Evolutionary conservation across 2,113 vertebrate genomes (phyloP).

Genomic region (Cettia cetti): DNA sequence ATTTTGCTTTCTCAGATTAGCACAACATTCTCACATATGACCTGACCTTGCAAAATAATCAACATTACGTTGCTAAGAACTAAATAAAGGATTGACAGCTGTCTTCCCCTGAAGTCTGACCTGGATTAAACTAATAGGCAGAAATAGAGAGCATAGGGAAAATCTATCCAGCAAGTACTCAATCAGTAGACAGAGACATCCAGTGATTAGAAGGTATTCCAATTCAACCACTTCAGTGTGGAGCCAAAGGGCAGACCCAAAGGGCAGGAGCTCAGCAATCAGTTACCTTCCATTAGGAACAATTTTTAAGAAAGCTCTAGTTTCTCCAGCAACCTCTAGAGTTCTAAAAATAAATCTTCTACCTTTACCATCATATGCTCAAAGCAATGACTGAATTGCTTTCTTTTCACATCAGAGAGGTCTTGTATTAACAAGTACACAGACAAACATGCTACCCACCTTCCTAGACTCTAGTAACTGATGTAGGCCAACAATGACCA

Average conservation of each 20-base stretch:
- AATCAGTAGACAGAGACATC: not conserved
- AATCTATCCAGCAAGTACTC: not conserved
- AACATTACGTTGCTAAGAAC: not conserved
- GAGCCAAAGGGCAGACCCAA: not conserved
- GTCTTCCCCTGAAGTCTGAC: not conserved
- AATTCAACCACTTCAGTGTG: not conserved
- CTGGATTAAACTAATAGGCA: not conserved
- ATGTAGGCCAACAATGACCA: constrained; percentile 91
- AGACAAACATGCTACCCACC: constrained; percentile 65
- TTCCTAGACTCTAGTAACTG: constrained; percentile 96
- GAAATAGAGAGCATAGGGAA: not conserved
- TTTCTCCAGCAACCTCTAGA: not conserved
- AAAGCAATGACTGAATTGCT: not conserved
- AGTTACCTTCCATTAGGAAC: not conserved
- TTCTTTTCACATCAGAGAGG: not conserved
- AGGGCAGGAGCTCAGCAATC: not conserved
- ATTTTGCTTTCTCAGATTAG: not conserved
- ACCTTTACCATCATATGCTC: not conserved
- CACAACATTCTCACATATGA: accelerated
- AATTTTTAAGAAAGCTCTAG: accelerated
- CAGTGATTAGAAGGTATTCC: not conserved
- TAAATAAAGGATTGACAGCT: not conserved
- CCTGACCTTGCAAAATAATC: not conserved
- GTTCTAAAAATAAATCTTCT: not conserved
- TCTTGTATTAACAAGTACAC: not conserved